Conservation (phyloP, 2,113 vertebrate genomes). For the Xyrauchen texanus region DNA sequence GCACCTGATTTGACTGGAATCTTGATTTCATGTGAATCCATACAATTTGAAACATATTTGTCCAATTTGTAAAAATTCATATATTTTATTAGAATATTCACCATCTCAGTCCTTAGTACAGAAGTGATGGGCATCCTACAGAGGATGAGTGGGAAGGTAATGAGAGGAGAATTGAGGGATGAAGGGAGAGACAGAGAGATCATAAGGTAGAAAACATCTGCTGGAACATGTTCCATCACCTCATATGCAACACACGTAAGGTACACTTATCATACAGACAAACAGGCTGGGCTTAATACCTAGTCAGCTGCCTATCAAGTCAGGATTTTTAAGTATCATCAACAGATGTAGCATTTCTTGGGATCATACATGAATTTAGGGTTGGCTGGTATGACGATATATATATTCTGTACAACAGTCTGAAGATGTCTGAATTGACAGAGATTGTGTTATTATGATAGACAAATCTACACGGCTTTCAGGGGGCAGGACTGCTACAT, state of each 20-base stretch:
- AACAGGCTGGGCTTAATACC: not conserved
- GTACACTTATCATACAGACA: not conserved
- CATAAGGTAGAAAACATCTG: constrained; percentile 41
- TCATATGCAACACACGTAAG: constrained; percentile 27
- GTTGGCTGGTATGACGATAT: too few species aligned
- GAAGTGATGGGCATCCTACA: constrained; percentile 31
- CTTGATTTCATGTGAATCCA: too few species aligned
- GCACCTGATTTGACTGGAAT: too few species aligned
- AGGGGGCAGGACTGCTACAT: too few species aligned
- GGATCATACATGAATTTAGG: too few species aligned
- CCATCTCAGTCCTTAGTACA: constrained; percentile 30
- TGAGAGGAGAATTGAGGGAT: not conserved
- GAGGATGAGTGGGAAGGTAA: constrained; percentile 17
- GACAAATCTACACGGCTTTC: too few species aligned
- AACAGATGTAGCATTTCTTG: too few species aligned
- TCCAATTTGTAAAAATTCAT: too few species aligned
- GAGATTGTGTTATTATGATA: too few species aligned
- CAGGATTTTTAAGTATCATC: not conserved
- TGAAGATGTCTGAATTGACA: too few species aligned
- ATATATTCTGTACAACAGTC: too few species aligned
- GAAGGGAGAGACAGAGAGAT: not conserved
- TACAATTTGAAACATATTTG: too few species aligned
- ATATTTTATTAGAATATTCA: not conserved
- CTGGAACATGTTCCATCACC: constrained; percentile 37
- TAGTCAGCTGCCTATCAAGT: not conserved